Evolutionary conservation across 2,113 vertebrate genomes (phyloP).

Genomic region (Alosa alosa): DNA sequence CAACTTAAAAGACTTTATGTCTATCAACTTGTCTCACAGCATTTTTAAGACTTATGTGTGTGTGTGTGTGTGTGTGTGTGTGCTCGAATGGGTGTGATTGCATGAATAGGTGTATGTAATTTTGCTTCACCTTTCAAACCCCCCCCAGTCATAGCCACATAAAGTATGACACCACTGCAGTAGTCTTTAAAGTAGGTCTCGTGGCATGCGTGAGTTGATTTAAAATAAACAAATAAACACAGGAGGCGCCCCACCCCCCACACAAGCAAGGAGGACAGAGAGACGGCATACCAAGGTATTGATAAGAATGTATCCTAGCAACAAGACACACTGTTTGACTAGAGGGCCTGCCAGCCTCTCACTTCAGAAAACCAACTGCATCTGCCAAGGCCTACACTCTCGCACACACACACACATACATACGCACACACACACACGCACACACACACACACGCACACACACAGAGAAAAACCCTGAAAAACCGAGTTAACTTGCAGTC

Average conservation of each 20-base stretch:
- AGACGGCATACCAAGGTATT: conserved; percentile 54
- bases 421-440: conserved; percentile 24
- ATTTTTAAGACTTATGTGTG: background rate
- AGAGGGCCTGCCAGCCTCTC: conserved; percentile 45
- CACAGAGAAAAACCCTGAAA: conserved; percentile 8
- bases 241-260: conserved; percentile 23
- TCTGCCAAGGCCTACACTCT: conserved; percentile 34
- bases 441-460: conserved; percentile 10
- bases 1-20: too few species aligned
- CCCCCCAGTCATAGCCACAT: background rate
- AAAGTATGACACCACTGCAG: background rate
- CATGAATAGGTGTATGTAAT: background rate
- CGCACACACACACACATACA: conserved; percentile 1
- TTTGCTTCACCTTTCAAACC: background rate
- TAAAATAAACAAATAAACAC: conserved; percentile 45
- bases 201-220: conserved; percentile 34
- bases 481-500: background rate
- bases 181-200: conserved; percentile 25
- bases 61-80: background rate
- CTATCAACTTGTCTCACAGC: too few species aligned
- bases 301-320: conserved; percentile 57
- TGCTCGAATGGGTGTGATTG: background rate
- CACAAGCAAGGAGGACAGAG: conserved; percentile 27
- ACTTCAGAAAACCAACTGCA: conserved; percentile 34
- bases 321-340: conserved; percentile 55